A percentile compares a stretch with the other conserved stretches of the same genome.
phyloP scores from a whole-genome alignment of 2,113 vertebrate species.

The Tenrec ecaudatus region DNA sequence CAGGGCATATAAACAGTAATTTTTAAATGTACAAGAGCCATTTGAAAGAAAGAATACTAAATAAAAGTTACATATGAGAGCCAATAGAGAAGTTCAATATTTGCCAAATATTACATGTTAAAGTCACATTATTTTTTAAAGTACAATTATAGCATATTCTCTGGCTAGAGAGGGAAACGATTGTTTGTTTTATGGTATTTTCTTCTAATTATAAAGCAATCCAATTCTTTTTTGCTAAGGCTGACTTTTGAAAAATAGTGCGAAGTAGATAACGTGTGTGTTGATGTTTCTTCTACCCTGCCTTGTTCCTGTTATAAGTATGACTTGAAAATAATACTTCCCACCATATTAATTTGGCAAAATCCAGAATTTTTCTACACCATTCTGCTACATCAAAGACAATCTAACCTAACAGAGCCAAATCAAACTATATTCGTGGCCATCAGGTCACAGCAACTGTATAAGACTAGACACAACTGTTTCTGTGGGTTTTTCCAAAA shows the following conservation, averaged over 20 bases:
- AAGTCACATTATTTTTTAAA: not conserved
- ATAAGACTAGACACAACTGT: no score
- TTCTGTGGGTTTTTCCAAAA: no score
- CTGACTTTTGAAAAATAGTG: constrained; percentile 9
- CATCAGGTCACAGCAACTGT: no score
- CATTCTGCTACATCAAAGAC: not conserved
- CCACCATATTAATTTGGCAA: not conserved
- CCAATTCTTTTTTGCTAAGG: constrained; percentile 2
- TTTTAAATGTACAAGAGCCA: not conserved
- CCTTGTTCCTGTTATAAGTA: not conserved
- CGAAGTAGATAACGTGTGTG: not conserved
- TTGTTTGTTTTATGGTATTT: not conserved
- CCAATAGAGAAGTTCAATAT: not conserved
- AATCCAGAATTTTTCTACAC: not conserved
- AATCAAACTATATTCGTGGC: no score
- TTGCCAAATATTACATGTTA: constrained; percentile 1
- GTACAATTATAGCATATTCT: not conserved
- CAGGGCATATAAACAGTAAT: not conserved
- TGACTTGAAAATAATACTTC: not conserved
- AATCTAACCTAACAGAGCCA: not conserved
- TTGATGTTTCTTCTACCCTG: not conserved
- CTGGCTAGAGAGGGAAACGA: not conserved
- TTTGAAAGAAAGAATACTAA: constrained; percentile 14
- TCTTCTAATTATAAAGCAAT: not conserved
- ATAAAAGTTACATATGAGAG: constrained; percentile 33